Evolutionary conservation across 1,140 invertebrate genomes (phyloP).

Genomic region (Apis laboriosa): DNA sequence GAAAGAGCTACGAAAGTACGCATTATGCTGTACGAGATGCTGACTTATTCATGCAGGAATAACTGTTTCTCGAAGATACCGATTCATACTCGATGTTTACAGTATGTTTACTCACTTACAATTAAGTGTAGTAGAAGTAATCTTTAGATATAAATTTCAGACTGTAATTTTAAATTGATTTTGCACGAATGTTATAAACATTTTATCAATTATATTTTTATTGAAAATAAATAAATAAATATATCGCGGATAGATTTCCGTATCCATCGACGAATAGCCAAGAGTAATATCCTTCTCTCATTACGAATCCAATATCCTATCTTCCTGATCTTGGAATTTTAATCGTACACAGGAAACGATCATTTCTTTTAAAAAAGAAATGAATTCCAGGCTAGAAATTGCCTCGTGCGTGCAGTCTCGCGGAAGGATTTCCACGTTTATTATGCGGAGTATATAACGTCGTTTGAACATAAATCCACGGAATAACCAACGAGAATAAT

Average conservation of each 20-base stretch:
- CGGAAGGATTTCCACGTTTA: neutral
- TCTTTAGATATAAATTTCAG: slow-evolving; percentile 11
- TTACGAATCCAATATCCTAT: neutral
- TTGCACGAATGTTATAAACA: neutral
- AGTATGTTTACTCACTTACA: neutral
- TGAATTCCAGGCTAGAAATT: neutral
- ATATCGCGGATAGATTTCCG: neutral
- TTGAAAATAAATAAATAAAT: neutral
- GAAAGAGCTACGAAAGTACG: neutral
- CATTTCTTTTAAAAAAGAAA: neutral
- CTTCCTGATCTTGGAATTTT: neutral
- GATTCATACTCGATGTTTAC: neutral
- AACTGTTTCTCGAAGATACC: neutral
- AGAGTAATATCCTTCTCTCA: neutral
- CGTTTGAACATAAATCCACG: neutral
- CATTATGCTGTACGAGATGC: no score
- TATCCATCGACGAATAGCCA: neutral
- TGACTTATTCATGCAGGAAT: neutral
- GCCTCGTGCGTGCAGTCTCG: neutral
- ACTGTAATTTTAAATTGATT: neutral
- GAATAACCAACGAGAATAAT: slow-evolving; percentile 1
- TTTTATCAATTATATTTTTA: neutral
- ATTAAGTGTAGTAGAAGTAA: no score
- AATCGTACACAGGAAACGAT: neutral
- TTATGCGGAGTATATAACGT: neutral